phyloP scores from a whole-genome alignment of 2,888 invertebrate species.

The Ecliptopera silaceata region DNA sequence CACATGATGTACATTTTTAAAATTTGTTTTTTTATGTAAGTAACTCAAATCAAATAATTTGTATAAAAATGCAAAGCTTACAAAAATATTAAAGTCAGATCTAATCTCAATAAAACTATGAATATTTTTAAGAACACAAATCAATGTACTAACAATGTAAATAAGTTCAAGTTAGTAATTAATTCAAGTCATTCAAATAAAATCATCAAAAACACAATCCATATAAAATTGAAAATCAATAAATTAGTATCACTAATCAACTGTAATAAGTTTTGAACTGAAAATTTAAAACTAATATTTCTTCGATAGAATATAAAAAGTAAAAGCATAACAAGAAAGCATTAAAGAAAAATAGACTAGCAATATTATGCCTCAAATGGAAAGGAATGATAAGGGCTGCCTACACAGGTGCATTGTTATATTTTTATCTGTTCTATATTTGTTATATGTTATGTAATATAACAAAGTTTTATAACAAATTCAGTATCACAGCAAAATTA shows the following conservation, averaged over 20 bases:
- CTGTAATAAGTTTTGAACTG: not conserved
- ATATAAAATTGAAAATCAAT: not conserved
- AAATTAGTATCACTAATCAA: not conserved
- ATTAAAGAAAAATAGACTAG: not conserved
- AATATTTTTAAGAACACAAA: constrained; percentile 21
- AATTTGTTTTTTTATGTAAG: constrained; percentile 3
- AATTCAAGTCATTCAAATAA: not conserved
- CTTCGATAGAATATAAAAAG: not conserved
- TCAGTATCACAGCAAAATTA: too few species aligned
- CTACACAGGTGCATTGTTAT: too few species aligned
- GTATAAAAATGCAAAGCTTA: constrained; percentile 34
- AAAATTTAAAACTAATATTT: not conserved
- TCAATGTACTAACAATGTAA: constrained; percentile 9
- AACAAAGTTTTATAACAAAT: too few species aligned
- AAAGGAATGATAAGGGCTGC: too few species aligned
- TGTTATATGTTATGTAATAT: too few species aligned
- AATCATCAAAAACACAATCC: not conserved
- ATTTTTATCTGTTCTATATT: too few species aligned
- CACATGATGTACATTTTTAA: constrained; percentile 24
- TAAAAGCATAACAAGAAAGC: not conserved
- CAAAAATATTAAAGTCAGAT: constrained; percentile 38
- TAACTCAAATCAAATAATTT: constrained; percentile 25
- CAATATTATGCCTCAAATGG: not conserved
- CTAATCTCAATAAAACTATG: constrained; percentile 33
- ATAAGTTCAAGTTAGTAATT: not conserved